These are phyloP conservation scores for Drosophila pseudoobscura DNA, from an alignment of 1,140 invertebrate genomes.

Conservation along the genomic window DNA sequence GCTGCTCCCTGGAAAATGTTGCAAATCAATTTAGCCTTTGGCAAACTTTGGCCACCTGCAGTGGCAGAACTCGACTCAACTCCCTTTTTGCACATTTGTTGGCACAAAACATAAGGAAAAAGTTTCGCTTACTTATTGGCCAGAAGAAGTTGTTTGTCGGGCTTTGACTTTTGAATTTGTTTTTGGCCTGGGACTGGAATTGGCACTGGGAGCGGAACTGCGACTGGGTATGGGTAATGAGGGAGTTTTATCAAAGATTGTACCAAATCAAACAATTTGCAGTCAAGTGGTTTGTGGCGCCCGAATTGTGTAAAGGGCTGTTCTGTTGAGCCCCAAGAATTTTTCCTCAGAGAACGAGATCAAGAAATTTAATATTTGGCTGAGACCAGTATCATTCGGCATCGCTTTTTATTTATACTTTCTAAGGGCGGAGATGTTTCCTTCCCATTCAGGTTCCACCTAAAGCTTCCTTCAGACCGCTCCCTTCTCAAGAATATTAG, in stretches of 20 bases:
- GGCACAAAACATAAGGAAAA: conserved; percentile 68
- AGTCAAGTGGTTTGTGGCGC: conserved; percentile 62
- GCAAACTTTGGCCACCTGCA: conserved; percentile 62
- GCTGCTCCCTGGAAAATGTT: conserved; percentile 33
- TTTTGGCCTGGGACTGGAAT: conserved; percentile 9
- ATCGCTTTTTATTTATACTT: too few species aligned
- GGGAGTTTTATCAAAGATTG: conserved; percentile 31
- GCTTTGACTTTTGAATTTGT: conserved; percentile 36
- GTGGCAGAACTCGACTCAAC: conserved; percentile 24
- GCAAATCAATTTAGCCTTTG: conserved; percentile 73
- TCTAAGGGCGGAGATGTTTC: background rate
- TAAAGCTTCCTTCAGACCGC: background rate
- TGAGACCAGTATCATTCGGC: too few species aligned
- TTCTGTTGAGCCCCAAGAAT: conserved; percentile 3
- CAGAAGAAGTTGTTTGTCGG: conserved; percentile 50
- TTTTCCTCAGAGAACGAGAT: background rate
- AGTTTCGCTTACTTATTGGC: conserved; percentile 73
- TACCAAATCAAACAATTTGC: conserved; percentile 53
- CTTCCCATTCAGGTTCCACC: background rate
- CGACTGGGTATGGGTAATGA: conserved; percentile 12
- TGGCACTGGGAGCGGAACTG: background rate
- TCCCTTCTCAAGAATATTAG: background rate
- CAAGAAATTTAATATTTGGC: background rate
- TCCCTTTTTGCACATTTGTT: conserved; percentile 58
- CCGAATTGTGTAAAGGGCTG: conserved; percentile 2